phyloP scores from a whole-genome alignment of 2,888 invertebrate species.

The Pristionchus entomophagus region DNA sequence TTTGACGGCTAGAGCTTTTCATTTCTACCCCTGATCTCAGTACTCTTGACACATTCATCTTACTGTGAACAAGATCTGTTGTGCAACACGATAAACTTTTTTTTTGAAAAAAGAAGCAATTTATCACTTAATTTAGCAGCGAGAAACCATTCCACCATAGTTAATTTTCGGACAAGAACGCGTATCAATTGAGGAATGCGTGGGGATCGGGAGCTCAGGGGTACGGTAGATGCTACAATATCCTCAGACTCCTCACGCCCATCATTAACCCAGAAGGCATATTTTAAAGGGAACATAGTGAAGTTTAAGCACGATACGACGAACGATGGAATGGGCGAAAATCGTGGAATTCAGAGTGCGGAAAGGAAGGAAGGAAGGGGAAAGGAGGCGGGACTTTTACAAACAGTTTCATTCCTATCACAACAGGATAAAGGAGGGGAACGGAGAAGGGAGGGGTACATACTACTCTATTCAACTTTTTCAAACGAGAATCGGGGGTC shows the following conservation, averaged over 20 bases:
- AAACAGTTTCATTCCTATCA: constrained; percentile 25
- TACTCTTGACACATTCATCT: background rate
- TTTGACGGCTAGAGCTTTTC: background rate
- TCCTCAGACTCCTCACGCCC: background rate
- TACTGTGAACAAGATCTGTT: constrained; percentile 15
- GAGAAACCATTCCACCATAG: constrained; percentile 45
- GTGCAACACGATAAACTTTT: background rate
- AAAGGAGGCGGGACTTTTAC: background rate
- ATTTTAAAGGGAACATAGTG: background rate
- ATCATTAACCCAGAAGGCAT: constrained; percentile 42
- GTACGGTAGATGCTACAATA: constrained; percentile 26
- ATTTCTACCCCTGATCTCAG: constrained; percentile 17
- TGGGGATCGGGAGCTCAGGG: background rate
- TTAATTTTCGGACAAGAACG: constrained; percentile 39
- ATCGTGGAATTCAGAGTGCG: constrained; percentile 23
- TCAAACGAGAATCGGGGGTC: background rate
- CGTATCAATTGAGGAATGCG: constrained; percentile 27
- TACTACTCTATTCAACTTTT: constrained; percentile 33
- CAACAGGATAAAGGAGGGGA: background rate
- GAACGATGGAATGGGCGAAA: constrained; percentile 32
- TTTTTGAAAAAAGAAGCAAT: constrained; percentile 19
- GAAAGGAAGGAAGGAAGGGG: background rate
- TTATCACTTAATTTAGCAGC: constrained; percentile 43
- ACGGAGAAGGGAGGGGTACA: background rate
- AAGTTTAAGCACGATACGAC: constrained; percentile 19